Evolutionary conservation across 1,140 invertebrate genomes (phyloP).

Genomic region (Chlorops oryzae): DNA sequence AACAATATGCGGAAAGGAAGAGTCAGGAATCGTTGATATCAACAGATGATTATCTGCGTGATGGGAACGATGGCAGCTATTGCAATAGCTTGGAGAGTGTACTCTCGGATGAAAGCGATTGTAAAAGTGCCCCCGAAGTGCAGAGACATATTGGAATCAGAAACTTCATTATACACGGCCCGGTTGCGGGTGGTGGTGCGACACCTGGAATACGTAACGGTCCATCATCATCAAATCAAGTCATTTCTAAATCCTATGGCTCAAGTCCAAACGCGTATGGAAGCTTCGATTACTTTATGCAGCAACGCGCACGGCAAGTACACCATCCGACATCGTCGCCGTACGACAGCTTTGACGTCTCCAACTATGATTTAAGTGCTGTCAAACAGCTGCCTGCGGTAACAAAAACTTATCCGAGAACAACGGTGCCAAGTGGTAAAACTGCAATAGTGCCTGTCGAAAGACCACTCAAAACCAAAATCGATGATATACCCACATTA

Average conservation of each 20-base stretch:
- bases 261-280: conserved; percentile 54
- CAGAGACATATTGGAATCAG: conserved; percentile 39
- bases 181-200: conserved; percentile 13
- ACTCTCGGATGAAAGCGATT: conserved; percentile 70
- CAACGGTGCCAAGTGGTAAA: conserved; percentile 17
- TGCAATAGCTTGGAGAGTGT: conserved; percentile 74
- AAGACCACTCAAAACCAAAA: background rate
- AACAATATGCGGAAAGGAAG: conserved; percentile 44
- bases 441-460: background rate
- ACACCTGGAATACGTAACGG: background rate
- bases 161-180: conserved; percentile 40
- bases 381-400: background rate
- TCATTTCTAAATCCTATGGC: conserved; percentile 54
- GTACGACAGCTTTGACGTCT: conserved; percentile 41
- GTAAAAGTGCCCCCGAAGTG: conserved; percentile 61
- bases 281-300: conserved; percentile 46
- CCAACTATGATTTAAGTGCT: conserved; percentile 35
- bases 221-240: no score
- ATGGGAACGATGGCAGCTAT: conserved; percentile 51
- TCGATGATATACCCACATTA: conserved; percentile 40
- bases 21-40: conserved; percentile 73
- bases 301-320: conserved; percentile 25
- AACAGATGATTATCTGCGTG: conserved; percentile 55
- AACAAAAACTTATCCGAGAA: conserved; percentile 34
- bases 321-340: conserved; percentile 13